Evolutionary conservation across 2,888 invertebrate species (phyloP).

Genomic region (Scaptomyza flava): DNA sequence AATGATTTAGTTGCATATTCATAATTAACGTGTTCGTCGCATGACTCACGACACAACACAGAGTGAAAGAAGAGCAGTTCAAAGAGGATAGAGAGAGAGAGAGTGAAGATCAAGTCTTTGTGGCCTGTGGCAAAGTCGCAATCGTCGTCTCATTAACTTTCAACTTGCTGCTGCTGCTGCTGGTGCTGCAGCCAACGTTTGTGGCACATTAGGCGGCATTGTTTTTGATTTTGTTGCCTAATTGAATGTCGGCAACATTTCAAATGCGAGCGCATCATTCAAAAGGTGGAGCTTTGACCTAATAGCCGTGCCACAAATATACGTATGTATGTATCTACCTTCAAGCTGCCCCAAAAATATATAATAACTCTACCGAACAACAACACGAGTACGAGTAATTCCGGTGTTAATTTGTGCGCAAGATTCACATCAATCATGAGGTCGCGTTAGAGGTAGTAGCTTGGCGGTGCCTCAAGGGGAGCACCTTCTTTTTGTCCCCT

Average conservation of each 20-base stretch:
- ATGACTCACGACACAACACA: slow-evolving; percentile 42
- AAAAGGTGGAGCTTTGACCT: slow-evolving; percentile 46
- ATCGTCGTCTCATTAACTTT: slow-evolving; percentile 74
- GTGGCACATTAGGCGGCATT: slow-evolving; percentile 59
- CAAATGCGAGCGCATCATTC: slow-evolving; percentile 66
- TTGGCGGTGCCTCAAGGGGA: slow-evolving; percentile 25
- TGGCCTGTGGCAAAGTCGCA: slow-evolving; percentile 52
- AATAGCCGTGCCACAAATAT: slow-evolving; percentile 38
- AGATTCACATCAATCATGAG: slow-evolving; percentile 79
- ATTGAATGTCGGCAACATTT: slow-evolving; percentile 78
- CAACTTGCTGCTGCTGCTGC: slow-evolving; percentile 34
- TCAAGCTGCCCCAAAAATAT: background rate
- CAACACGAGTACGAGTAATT: slow-evolving; percentile 73
- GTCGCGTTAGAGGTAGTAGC: slow-evolving; percentile 21
- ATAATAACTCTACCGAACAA: slow-evolving; percentile 16
- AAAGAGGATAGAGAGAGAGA: background rate
- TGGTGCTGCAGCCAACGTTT: slow-evolving; percentile 13
- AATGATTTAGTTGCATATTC: slow-evolving; percentile 82
- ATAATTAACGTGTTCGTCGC: slow-evolving; percentile 74
- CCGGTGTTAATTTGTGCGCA: slow-evolving; percentile 81
- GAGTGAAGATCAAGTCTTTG: slow-evolving; percentile 19
- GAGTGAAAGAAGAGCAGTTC: background rate
- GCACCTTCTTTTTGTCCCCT: background rate
- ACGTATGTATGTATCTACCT: background rate
- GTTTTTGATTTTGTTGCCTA: slow-evolving; percentile 52